Conservation (phyloP, 2,888 invertebrate genomes). For the Schizaphis graminum region DNA sequence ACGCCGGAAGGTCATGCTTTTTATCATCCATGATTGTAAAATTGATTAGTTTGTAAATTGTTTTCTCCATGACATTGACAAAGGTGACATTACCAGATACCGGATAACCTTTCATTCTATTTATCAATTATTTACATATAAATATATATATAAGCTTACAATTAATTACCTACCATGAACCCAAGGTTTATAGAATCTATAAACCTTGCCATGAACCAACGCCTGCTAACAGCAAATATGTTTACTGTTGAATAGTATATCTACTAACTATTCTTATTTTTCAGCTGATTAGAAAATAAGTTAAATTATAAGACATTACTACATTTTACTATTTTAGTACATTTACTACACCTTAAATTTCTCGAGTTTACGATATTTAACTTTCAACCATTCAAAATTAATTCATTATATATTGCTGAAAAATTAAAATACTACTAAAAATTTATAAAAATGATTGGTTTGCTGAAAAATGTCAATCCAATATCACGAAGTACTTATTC, state of each 20-base stretch:
- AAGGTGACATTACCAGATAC: not conserved
- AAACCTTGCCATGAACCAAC: no score
- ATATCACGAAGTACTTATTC: constrained; percentile 60
- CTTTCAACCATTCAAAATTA: not conserved
- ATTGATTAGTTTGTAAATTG: not conserved
- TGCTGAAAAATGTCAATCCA: constrained; percentile 50
- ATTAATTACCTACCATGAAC: not conserved
- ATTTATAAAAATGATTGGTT: constrained; percentile 48
- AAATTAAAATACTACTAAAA: not conserved
- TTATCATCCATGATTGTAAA: constrained; percentile 34
- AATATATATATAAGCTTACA: not conserved
- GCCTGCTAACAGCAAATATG: not conserved
- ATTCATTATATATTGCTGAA: not conserved
- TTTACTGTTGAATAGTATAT: not conserved
- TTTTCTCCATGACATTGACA: not conserved
- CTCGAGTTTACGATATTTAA: constrained; percentile 6
- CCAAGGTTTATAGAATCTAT: no score
- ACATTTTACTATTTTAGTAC: not conserved
- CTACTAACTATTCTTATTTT: constrained; percentile 23
- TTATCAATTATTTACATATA: not conserved
- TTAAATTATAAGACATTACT: not conserved
- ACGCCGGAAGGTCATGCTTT: constrained; percentile 20
- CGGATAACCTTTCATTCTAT: not conserved
- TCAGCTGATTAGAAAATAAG: constrained; percentile 61
- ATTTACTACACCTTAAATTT: not conserved